Conservation (phyloP, 2,888 invertebrate species). For the Tetropium fuscum region DNA sequence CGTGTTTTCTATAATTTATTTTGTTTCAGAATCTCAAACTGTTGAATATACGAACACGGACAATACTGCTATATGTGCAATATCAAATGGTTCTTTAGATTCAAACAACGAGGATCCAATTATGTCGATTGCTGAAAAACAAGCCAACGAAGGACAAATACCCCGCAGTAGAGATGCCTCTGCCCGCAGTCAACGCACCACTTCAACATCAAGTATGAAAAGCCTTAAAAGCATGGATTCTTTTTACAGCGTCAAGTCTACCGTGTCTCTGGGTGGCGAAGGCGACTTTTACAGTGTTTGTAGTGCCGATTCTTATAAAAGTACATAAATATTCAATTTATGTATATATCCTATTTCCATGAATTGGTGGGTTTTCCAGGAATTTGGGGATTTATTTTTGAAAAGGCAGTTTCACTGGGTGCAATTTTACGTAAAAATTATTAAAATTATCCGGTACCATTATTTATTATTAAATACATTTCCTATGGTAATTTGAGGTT, state of each 20-base stretch:
- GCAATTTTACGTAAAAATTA: neutral
- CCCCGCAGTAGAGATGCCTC: too few relatives aligned
- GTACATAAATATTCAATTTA: conserved; percentile 13
- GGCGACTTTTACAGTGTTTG: conserved; percentile 24
- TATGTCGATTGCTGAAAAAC: too few relatives aligned
- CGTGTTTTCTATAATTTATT: neutral
- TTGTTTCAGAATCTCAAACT: conserved; percentile 1
- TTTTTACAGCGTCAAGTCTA: conserved; percentile 26
- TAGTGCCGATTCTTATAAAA: conserved; percentile 26
- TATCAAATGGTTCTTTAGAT: neutral
- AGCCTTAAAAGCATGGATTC: conserved; percentile 13
- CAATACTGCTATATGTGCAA: neutral
- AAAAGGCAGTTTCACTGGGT: neutral
- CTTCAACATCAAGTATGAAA: conserved; percentile 8
- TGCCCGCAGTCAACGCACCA: too few relatives aligned
- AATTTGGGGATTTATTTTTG: neutral
- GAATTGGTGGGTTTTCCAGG: too few relatives aligned
- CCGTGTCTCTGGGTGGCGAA: neutral
- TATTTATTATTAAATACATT: too few relatives aligned
- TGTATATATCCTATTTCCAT: too few relatives aligned
- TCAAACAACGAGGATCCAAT: neutral
- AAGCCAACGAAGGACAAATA: too few relatives aligned
- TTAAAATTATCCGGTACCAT: too few relatives aligned
- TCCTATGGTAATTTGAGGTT: too few relatives aligned
- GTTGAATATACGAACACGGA: neutral